phyloP scores from a whole-genome alignment of 2,797 vertebrate species.

The Triplophysa bombifrons region DNA sequence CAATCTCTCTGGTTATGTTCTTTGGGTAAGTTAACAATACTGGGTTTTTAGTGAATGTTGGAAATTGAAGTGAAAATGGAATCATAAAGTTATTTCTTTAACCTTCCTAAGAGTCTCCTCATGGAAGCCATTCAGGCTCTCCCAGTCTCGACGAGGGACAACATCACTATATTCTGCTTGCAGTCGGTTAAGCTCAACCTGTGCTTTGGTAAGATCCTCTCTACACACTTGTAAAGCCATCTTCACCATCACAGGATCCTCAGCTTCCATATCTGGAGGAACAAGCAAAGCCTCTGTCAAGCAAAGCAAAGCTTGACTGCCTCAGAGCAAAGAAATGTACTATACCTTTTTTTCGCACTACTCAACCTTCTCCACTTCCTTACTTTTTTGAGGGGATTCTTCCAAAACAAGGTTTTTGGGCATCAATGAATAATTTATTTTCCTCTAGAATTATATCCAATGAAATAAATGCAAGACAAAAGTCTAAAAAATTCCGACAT shows the following conservation, averaged over 20 bases:
- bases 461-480: neutral
- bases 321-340: neutral
- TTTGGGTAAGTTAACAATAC: neutral
- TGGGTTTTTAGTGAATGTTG: too few relatives aligned
- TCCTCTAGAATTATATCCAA: neutral
- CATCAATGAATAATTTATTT: neutral
- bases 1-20: too few relatives aligned
- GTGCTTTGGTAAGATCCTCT: conserved; percentile 78
- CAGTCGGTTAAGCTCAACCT: conserved; percentile 77
- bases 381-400: neutral
- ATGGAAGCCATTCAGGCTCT: conserved; percentile 74
- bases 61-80: neutral
- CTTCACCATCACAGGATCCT: conserved; percentile 76
- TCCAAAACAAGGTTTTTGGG: neutral
- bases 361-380: neutral
- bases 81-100: neutral
- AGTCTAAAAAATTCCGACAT: neutral
- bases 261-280: conserved; percentile 62
- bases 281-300: neutral
- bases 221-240: conserved; percentile 79
- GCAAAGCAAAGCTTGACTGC: neutral
- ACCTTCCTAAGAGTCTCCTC: conserved; percentile 76
- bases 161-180: conserved; percentile 81
- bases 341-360: neutral
- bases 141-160: conserved; percentile 81